Base-by-base conservation (phyloP, 2,888 invertebrate genomes). In the Ichneumoninae sp. region DNA sequence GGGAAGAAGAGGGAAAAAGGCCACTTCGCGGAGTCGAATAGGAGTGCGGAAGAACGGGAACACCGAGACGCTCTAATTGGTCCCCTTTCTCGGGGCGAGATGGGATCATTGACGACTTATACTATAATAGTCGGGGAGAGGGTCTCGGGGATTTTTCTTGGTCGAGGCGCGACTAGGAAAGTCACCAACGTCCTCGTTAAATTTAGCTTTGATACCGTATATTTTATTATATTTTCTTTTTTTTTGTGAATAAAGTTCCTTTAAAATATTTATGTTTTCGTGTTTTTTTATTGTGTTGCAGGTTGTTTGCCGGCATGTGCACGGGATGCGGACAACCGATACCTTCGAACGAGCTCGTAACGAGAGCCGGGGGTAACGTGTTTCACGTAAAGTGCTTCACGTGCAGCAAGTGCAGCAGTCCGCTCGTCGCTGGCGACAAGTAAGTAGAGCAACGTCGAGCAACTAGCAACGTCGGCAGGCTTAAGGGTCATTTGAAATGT, bases 321-420 rank as follows among this genome's bases (percentile, higher is more conserved):
- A 96, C 97, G 93, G 97, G 97, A 93, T 98, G 98, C 95, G 97
- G 98, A 90, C 98, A 97, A 95, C 96, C 96, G 93, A 98, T 98
- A 94, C 98, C 98, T 78, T 97, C 98, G 92, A 97, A 96, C 95
- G 98, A 98, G 95, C 96, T 98, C 94, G 98, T 98, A 92, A 98
- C 98, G 97, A 96, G 98, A 94, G 96, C 97, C 91, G 96, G 96
- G 89, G 95, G 95, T 89, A 95, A 94, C 90, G 98, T 98, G 92
- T 98, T 98, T 96, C 98, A 98, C 95, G 96, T 98, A 95, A 98
- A 98, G 95, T 98, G 98, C 95, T 98, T 98, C 95, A 96, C 97
- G 90, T 98, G 98, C 95, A 98, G 97, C 94, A 98, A 98, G 94
- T 98, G 98, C 94, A 97, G 97, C 91, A 96, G 96, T 92, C 97